Base-by-base conservation (phyloP, 2,113 vertebrate species). In the Triplophysa rosa region DNA sequence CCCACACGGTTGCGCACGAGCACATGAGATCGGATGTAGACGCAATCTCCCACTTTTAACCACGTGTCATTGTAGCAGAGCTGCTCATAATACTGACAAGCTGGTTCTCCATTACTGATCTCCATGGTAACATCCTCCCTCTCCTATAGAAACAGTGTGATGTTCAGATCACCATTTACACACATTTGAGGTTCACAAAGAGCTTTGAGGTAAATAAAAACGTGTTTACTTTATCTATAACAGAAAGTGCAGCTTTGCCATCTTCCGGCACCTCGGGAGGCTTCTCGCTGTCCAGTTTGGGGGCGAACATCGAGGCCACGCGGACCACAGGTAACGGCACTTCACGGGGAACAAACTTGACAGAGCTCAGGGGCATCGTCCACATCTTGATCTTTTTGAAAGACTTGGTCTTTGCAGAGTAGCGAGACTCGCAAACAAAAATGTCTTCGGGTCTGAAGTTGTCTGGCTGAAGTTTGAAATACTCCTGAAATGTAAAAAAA, bases 321-420 rank as follows among this genome's bases (percentile, higher is more conserved):
- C 97, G 94, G 23, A 99, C 97, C 12, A 99, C 98, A 2, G 98
- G 97, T 63, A 99, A 89, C 0, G 97, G 96, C 1, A 96, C 92
- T 2, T 97, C 95, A 79, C 97, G 93, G 63, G 96, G 94, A 62
- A 95, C 92, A 85, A 99, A 97, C 24, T 95, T 94, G 9, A 99
- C 96, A 0, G 97, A 97, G 89, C 95, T 98, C 78, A 98, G 85
- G 7, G 98, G 97, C 97, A 98, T 98, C 61, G 97, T 94, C 98
- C 98, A 99, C 85, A 99, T 87, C 80, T 99, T 99, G 89, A 99
- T 99, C 92, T 99, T 99, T 86, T 99, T 99, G 86, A 99, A 99
- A 80, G 97, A 97, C 82, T 99, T 99, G 58, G 96, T 94, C 89
- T 99, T 99, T 0, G 98, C 97, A 21, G 98, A 99, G 82, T 99